Base-by-base conservation (phyloP, 2,888 invertebrate genomes). In the Sarcophaga subvicina region DNA sequence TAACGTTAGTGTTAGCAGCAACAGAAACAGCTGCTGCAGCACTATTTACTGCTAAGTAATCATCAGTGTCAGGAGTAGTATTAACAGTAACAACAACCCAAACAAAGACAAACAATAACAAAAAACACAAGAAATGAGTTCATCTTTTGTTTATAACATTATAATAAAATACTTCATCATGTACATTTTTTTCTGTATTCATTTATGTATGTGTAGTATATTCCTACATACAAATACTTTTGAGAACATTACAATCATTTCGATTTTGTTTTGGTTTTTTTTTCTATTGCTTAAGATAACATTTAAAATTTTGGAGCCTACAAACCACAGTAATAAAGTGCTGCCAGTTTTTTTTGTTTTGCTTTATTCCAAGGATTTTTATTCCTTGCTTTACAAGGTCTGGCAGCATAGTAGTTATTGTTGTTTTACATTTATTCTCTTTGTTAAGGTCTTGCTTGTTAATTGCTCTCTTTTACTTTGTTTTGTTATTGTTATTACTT, bases 81-180 rank as follows among this genome's bases (percentile, higher is more conserved):
- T 10, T 27, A 70, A 27, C 59, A 37, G 59, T 37, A 67, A 45
- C 27, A 66, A 59, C 59, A 76, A 17, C 47, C 8, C 17, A 37
- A 47, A 47, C n/a, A 66, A n/a, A 45, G 37, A 37, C 66, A 67
- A 25, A 37, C 37, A 27, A 54, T 14, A 54, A 54, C 12, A 72
- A 27, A 72, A 25, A 64, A 71, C 54, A 64, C 37, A 71, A 64
- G 64, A 59, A 71, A 80, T 80, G 54, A 71, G 79, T 80, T 80
- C 79, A 64, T 80, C 71, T 80, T 71, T 80, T 80, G 64, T 71
- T 80, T 80, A 71, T 71, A 71, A 14, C 17, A 14, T 54, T 17
- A 54, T 54, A 54, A 54, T 54, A 10, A 27, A 27, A 27, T 37
- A 8, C 37, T 66, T 8, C 27, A 27, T 66, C 37, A 66, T 66